Evolutionary conservation across 2,888 invertebrate species (phyloP), one percentile per base, ranked within the genome.

Genomic region (Platypus cylindrus): DNA sequence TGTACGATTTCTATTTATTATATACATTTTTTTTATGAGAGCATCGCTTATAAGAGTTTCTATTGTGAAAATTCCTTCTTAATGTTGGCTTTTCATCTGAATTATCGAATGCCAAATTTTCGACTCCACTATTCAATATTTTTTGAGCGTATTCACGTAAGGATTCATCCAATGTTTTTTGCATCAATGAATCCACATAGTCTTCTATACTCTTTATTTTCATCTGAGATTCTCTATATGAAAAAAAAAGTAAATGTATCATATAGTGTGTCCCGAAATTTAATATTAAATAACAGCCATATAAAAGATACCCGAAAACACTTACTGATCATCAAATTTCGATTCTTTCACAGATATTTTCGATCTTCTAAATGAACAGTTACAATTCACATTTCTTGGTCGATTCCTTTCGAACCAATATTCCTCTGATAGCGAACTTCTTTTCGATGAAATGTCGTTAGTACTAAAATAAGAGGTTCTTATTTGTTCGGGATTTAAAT

Each of bases 401-500:
- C 58, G 55, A 43, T 59, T 63, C 45, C 60, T 56, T 11, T 59
- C 60, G 47, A 66, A 66, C 65, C 65, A 66, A 43, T 66, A 66
- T 40, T 65, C 65, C 43, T 64, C 66, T 14, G 60, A 52, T 24
- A 60, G 45, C 3, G 59, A 56, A 40, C 52, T 56, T 25, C 59
- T 49, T 44, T 54, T 58, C 28, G 48, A 49, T 34, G 45, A 43
- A 36, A 46, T 38, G 15, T 47, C 44, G 34, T 37, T 40, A 37
- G 36, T 38, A 30, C 40, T 37, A 31, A 47, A 23, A 30, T 36
- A 40, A 30, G 47, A 48, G 34, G 43, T 45, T 24, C 46, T 43
- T n/a, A 36, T 30, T 30, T 41, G 50, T 17, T 48, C 54, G 26
- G 58, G 58, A 37, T 45, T 48, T 11, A 60, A 41, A 42, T 60